phyloP scores from a whole-genome alignment of 2,797 vertebrate species.

The Forpus xanthops region DNA sequence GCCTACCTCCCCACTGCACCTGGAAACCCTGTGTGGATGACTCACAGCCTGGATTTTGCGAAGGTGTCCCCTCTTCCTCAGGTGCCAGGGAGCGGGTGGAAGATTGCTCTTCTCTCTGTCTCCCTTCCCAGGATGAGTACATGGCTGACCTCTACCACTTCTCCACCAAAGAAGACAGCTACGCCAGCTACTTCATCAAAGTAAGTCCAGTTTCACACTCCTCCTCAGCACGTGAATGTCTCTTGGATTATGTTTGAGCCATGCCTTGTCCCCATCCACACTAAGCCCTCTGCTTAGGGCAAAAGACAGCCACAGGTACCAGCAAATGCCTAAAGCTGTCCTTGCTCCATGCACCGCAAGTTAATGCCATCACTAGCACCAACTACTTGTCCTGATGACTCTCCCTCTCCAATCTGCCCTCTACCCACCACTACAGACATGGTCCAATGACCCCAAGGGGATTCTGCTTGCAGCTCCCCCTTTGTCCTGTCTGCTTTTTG shows the following conservation, averaged over 20 bases:
- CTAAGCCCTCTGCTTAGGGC: neutral
- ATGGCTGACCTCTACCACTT: conserved; percentile 96
- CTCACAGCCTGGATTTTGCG: neutral
- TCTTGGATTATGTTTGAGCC: neutral
- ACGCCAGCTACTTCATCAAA: conserved; percentile 90
- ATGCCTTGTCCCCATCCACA: neutral
- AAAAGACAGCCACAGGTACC: neutral
- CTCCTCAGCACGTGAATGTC: accelerated
- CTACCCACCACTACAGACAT: neutral
- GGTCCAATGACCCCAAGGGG: accelerated
- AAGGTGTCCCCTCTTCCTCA: neutral
- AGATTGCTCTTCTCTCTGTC: neutral
- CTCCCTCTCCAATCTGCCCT: neutral
- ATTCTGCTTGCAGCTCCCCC: neutral
- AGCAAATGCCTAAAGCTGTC: neutral
- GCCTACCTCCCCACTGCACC: neutral
- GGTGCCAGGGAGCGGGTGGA: neutral
- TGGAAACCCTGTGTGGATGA: neutral
- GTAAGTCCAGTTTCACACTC: conserved; percentile 76
- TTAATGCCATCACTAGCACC: neutral
- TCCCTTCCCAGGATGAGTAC: conserved; percentile 87
- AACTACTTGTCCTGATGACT: neutral
- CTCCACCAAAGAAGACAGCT: conserved; percentile 91
- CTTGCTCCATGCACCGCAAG: neutral
- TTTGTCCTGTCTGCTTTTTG: neutral